These are phyloP conservation scores for Menidia menidia DNA, from an alignment of 2,797 vertebrate genomes.

Conservation along the genomic window DNA sequence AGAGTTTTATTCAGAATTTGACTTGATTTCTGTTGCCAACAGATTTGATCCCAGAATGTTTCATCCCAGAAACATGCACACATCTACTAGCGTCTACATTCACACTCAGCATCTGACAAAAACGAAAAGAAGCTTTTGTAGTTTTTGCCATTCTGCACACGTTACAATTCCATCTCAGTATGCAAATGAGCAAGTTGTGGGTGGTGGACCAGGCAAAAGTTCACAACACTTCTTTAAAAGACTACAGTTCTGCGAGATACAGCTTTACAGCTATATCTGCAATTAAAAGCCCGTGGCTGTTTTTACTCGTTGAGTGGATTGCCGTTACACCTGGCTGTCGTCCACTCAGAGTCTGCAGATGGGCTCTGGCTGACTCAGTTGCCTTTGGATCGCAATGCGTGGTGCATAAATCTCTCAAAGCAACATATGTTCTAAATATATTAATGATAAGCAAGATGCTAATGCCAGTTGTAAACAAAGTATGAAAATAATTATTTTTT, in stretches of 20 bases:
- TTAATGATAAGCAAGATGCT: neutral
- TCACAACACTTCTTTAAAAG: slow-evolving; percentile 12
- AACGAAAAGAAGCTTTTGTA: neutral
- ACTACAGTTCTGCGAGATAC: neutral
- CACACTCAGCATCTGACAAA: too few relatives aligned
- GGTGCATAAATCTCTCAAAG: slow-evolving; percentile 16
- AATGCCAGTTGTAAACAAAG: slow-evolving; percentile 3
- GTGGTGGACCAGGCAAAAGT: slow-evolving; percentile 5
- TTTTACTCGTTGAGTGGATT: neutral
- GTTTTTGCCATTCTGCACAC: neutral
- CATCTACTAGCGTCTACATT: too few relatives aligned
- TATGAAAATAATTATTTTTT: slow-evolving; percentile 12
- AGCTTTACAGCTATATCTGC: slow-evolving; percentile 16
- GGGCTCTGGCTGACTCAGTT: neutral
- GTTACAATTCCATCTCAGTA: slow-evolving; percentile 11
- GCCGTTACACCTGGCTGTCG: slow-evolving; percentile 8
- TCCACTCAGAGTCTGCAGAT: slow-evolving; percentile 35
- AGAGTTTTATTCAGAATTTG: neutral
- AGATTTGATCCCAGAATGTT: neutral
- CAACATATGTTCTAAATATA: neutral
- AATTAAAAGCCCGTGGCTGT: slow-evolving; percentile 4
- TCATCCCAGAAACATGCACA: too few relatives aligned
- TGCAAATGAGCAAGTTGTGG: slow-evolving; percentile 15
- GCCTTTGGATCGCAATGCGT: neutral
- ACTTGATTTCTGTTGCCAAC: slow-evolving; percentile 8